Evolutionary conservation across 2,797 vertebrate species (phyloP).

Genomic region (Melanotaenia nigrans): DNA sequence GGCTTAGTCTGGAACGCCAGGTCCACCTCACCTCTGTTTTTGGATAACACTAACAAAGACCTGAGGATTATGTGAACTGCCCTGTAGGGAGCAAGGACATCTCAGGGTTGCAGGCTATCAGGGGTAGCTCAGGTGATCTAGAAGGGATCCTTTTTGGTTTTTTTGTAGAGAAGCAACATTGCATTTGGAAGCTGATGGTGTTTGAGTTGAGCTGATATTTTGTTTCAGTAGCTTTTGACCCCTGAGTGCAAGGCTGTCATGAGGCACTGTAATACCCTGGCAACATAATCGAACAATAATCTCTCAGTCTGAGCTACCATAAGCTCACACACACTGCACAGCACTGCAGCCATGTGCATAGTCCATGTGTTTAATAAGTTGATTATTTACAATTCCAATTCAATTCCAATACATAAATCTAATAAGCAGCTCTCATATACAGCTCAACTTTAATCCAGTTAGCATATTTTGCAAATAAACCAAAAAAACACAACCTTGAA

Average conservation of each 20-base stretch:
- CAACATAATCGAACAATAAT: background rate
- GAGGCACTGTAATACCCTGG: background rate
- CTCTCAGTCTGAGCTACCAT: background rate
- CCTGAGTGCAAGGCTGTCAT: background rate
- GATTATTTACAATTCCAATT: no score
- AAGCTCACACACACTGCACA: background rate
- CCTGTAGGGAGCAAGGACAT: constrained; percentile 5
- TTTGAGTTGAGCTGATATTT: background rate
- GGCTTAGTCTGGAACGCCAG: constrained; percentile 25
- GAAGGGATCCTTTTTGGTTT: background rate
- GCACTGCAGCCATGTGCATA: background rate
- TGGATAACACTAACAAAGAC: constrained; percentile 43
- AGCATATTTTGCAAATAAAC: background rate
- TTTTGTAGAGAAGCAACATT: no score
- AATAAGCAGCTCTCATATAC: no score
- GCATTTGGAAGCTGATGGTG: background rate
- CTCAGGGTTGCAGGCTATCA: background rate
- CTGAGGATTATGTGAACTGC: constrained; percentile 49
- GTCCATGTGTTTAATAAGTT: background rate
- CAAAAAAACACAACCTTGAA: background rate
- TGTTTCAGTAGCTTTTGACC: background rate
- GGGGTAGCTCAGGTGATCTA: constrained; percentile 12
- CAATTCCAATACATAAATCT: no score
- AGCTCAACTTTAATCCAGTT: background rate
- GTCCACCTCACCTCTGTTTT: constrained; percentile 39